Evolutionary conservation across 2,113 vertebrate species (phyloP).

Genomic region (Strix uralensis): DNA sequence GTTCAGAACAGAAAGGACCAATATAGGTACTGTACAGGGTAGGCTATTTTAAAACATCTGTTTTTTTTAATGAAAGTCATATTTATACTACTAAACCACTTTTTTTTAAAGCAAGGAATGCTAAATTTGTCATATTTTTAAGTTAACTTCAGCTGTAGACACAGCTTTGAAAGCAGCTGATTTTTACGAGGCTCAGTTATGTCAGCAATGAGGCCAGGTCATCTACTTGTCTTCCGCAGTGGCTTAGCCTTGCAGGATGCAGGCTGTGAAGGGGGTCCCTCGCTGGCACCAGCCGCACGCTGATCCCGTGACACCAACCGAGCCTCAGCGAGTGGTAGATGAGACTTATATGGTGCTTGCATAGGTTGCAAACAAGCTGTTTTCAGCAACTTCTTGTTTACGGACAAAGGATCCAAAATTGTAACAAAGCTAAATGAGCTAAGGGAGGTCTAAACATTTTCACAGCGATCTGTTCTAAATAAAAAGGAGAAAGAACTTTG

Average conservation of each 20-base stretch:
- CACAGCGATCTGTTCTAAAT: background rate
- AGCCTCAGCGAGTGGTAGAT: background rate
- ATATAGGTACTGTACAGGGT: background rate
- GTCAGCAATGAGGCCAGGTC: background rate
- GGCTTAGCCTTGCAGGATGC: background rate
- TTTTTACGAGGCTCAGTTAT: background rate
- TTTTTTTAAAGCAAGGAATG: background rate
- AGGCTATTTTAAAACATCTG: background rate
- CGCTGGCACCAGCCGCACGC: background rate
- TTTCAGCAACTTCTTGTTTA: background rate
- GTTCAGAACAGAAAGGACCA: background rate
- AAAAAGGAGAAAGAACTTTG: constrained; percentile 18
- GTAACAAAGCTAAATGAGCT: background rate
- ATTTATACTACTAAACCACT: background rate
- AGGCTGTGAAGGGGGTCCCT: background rate
- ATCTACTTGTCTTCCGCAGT: background rate
- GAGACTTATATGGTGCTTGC: background rate
- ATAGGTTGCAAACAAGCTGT: background rate
- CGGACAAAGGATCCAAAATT: background rate
- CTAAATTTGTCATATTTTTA: background rate
- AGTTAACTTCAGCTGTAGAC: background rate
- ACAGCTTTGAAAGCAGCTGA: background rate
- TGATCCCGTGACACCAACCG: background rate
- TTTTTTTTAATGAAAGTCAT: background rate
- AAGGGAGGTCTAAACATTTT: constrained; percentile 10